phyloP scores from a whole-genome alignment of 1,140 invertebrate genomes.

The Sarcophaga bullata region DNA sequence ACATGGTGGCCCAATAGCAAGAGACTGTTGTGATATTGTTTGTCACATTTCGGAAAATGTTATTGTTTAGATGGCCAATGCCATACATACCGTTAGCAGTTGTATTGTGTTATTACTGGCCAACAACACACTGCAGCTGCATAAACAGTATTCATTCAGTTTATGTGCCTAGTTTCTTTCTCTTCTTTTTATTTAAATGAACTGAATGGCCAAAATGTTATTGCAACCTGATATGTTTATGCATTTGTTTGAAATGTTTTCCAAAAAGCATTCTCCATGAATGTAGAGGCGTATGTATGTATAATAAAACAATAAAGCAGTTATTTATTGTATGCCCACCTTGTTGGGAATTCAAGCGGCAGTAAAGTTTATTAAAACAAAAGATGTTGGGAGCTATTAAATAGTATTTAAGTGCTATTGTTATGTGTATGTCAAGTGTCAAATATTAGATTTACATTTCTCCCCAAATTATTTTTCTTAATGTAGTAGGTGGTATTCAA shows the following conservation, averaged over 20 bases:
- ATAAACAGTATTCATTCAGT: neutral
- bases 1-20: neutral
- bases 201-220: neutral
- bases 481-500: too few relatives aligned
- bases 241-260: neutral
- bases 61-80: neutral
- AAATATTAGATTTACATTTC: too few relatives aligned
- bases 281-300: too few relatives aligned
- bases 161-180: neutral
- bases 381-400: too few relatives aligned
- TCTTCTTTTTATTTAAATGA: neutral
- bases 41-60: neutral
- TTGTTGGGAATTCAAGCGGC: too few relatives aligned
- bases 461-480: too few relatives aligned
- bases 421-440: too few relatives aligned
- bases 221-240: neutral
- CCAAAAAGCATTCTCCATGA: neutral
- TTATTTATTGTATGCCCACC: too few relatives aligned
- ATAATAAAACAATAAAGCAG: too few relatives aligned
- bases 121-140: conserved; percentile 1
- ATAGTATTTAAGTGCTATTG: too few relatives aligned
- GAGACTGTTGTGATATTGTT: neutral
- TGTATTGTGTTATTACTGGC: neutral
- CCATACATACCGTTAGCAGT: neutral
- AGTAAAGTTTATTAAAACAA: too few relatives aligned